Conservation (phyloP, 1,140 invertebrate genomes). For the Conopomorpha cramerella region DNA sequence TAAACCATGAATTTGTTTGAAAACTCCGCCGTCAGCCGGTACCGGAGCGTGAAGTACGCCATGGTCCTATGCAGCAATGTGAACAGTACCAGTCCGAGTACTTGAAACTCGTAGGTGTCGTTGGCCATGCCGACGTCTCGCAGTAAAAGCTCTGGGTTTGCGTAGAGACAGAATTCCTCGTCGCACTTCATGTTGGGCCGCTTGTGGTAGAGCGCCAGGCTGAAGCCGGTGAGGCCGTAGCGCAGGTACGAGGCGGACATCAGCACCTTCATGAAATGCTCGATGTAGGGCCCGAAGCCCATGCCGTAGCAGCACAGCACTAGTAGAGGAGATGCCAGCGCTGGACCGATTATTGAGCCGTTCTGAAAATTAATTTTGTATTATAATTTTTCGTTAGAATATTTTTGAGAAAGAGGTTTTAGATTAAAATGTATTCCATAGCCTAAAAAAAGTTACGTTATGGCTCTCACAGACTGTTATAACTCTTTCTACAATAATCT, state of each 20-base stretch:
- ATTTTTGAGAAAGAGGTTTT: too few relatives aligned
- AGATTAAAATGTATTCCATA: too few relatives aligned
- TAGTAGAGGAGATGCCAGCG: conserved; percentile 62
- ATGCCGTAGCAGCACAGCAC: conserved; percentile 67
- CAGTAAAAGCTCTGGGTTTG: conserved; percentile 59
- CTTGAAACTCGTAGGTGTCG: conserved; percentile 32
- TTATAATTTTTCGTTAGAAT: too few relatives aligned
- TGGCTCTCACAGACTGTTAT: too few relatives aligned
- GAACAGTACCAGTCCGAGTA: conserved; percentile 45
- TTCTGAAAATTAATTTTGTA: conserved; percentile 54
- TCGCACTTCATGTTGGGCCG: conserved; percentile 39
- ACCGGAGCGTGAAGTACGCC: conserved; percentile 49
- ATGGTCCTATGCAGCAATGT: conserved; percentile 40
- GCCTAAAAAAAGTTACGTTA: too few relatives aligned
- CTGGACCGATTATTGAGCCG: conserved; percentile 65
- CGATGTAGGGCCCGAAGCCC: conserved; percentile 65
- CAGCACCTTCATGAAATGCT: conserved; percentile 55
- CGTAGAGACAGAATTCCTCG: conserved; percentile 59
- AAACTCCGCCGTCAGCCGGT: conserved; percentile 45
- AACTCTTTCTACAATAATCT: too few relatives aligned
- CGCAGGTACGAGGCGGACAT: conserved; percentile 67
- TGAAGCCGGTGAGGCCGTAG: conserved; percentile 59
- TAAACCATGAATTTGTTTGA: conserved; percentile 51
- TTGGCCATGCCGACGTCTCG: conserved; percentile 50
- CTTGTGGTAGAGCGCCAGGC: conserved; percentile 36